phyloP scores from a whole-genome alignment of 2,888 invertebrate genomes.

The Acanthosepion esculentum region DNA sequence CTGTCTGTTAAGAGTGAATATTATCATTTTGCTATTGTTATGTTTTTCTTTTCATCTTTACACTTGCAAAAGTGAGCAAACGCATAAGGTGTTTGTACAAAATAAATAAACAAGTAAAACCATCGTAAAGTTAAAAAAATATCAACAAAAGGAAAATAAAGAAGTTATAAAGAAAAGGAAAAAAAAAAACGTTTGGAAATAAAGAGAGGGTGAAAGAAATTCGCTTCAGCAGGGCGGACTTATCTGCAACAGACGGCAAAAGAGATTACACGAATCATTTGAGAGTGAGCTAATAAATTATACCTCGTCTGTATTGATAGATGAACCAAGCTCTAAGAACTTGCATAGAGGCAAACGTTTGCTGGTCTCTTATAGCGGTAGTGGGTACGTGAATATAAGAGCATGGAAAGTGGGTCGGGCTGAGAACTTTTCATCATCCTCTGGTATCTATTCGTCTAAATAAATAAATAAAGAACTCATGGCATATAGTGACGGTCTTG shows the following conservation, averaged over 20 bases:
- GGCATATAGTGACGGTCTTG: too few relatives aligned
- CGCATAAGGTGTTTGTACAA: neutral
- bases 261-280: slow-evolving; percentile 33
- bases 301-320: slow-evolving; percentile 9
- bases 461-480: too few relatives aligned
- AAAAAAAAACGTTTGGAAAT: neutral
- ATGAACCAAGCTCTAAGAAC: neutral
- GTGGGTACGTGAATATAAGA: neutral
- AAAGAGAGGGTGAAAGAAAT: neutral
- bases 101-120: neutral
- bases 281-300: neutral
- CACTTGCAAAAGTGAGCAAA: neutral
- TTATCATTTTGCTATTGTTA: neutral
- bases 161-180: neutral
- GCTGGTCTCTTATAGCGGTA: neutral
- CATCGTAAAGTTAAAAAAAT: neutral
- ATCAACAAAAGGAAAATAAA: neutral
- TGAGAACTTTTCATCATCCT: too few relatives aligned
- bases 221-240: neutral
- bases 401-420: too few relatives aligned
- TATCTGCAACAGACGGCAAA: slow-evolving; percentile 11
- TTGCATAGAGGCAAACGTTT: neutral
- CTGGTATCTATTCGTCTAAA: too few relatives aligned
- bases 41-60: neutral
- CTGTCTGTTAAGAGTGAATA: neutral